Evolutionary conservation across 2,888 invertebrate species (phyloP).

Genomic region (Antheraea yamamai): DNA sequence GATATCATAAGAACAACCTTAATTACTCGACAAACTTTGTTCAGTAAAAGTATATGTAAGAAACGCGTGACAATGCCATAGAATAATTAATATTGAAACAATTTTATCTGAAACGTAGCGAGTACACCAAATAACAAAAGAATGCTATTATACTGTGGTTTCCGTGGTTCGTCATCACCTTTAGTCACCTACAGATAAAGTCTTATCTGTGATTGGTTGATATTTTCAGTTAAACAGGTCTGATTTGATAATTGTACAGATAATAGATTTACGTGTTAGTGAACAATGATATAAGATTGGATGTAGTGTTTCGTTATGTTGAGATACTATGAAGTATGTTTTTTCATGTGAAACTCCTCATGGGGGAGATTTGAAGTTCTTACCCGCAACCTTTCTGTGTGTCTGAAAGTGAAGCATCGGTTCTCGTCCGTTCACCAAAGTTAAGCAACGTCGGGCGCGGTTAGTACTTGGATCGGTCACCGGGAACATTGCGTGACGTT

Average conservation of each 20-base stretch:
- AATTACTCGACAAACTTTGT: conserved; percentile 6
- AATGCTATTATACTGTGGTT: conserved; percentile 4
- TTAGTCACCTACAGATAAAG: conserved; percentile 29
- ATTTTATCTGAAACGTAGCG: not conserved
- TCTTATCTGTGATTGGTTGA: conserved; percentile 36
- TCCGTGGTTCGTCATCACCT: conserved; percentile 19
- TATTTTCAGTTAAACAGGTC: conserved; percentile 30
- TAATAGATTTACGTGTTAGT: not conserved
- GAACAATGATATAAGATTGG: conserved; percentile 6
- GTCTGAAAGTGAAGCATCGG: too few species aligned
- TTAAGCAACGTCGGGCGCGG: too few species aligned
- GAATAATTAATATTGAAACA: not conserved
- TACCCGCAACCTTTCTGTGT: too few species aligned
- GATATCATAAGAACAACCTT: not conserved
- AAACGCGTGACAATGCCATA: conserved; percentile 1
- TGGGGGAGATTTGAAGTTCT: too few species aligned
- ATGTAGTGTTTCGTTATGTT: conserved; percentile 4
- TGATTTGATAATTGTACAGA: conserved; percentile 19
- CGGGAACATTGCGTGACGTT: conserved; percentile 61
- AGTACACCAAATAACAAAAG: not conserved
- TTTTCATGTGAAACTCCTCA: too few species aligned
- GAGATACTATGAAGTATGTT: too few species aligned
- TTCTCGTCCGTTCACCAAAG: too few species aligned
- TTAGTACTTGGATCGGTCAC: too few species aligned
- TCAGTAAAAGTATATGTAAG: not conserved